Conservation (phyloP, 64 coral and sea anemone species). For the Acropora yongei region DNA sequence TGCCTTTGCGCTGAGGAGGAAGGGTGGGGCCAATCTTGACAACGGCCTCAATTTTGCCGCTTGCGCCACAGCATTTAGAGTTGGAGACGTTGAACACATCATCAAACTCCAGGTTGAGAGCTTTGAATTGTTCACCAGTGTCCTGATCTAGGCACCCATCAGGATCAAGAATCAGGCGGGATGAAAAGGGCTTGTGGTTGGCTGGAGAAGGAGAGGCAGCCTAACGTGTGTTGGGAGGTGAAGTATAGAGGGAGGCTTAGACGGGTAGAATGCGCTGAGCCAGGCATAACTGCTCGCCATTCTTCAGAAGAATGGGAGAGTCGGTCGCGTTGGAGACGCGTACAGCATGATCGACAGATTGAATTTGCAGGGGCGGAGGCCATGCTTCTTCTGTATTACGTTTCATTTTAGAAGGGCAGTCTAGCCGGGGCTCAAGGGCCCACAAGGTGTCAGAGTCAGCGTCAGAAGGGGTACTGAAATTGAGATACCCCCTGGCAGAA, state of each 20-base stretch:
- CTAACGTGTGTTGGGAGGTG: background rate
- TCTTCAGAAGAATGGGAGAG: conserved; percentile 23
- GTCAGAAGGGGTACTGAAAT: background rate
- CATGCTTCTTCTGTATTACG: conserved; percentile 8
- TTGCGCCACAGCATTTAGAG: too few species aligned
- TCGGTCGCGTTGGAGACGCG: conserved; percentile 16
- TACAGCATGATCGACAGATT: conserved; percentile 37
- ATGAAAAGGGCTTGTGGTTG: too few species aligned
- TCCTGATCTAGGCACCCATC: too few species aligned
- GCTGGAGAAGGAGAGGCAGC: too few species aligned
- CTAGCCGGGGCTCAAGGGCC: conserved; percentile 7
- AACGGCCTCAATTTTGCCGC: conserved; percentile 12
- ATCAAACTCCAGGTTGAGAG: too few species aligned
- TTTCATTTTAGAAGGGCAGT: conserved; percentile 20
- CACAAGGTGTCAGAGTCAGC: conserved; percentile 1
- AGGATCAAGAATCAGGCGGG: too few species aligned
- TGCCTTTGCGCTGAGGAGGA: conserved; percentile 37
- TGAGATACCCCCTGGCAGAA: background rate
- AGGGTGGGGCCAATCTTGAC: conserved; percentile 42
- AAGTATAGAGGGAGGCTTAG: background rate
- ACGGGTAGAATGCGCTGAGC: conserved; percentile 3
- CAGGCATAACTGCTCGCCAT: conserved; percentile 16
- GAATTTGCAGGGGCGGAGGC: conserved; percentile 11
- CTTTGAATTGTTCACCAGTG: background rate
- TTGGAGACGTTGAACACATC: too few species aligned